phyloP scores from a whole-genome alignment of 1,140 invertebrate genomes.

The Pseudomyrmex pallidus region DNA sequence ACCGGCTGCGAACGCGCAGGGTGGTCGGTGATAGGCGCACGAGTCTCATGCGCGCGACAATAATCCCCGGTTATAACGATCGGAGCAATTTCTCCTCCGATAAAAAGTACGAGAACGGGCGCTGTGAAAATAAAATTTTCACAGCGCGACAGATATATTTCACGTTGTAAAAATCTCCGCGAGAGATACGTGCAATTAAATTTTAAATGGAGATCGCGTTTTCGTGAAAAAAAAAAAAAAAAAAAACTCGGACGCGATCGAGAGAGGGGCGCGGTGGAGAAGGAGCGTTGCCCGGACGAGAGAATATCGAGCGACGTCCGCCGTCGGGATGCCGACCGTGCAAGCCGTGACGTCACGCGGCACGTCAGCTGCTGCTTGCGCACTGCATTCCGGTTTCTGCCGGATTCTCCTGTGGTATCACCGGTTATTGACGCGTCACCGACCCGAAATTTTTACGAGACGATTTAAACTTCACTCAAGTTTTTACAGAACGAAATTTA shows the following conservation, averaged over 20 bases:
- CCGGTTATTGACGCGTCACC: conserved; percentile 23
- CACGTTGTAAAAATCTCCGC: conserved; percentile 12
- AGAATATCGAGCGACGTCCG: conserved; percentile 76
- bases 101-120: not conserved
- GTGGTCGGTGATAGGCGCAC: not conserved
- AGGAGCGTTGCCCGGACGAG: conserved; percentile 77
- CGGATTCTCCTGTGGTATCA: conserved; percentile 59
- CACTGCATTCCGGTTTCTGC: conserved; percentile 60
- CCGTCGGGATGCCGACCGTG: conserved; percentile 75
- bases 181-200: not conserved
- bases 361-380: conserved; percentile 79
- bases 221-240: not conserved
- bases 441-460: conserved; percentile 7
- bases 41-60: not conserved
- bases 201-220: not conserved
- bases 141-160: not conserved
- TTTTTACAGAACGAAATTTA: not conserved
- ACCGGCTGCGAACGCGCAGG: conserved; percentile 7
- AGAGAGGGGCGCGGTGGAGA: conserved; percentile 57
- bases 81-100: not conserved
- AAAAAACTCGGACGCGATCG: conserved; percentile 24
- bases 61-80: not conserved
- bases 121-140: not conserved
- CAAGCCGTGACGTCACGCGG: conserved; percentile 79
- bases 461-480: not conserved